These are phyloP conservation scores for Neoscelio sp. DNA, from an alignment of 2,888 invertebrate species.

Conservation along the genomic window DNA sequence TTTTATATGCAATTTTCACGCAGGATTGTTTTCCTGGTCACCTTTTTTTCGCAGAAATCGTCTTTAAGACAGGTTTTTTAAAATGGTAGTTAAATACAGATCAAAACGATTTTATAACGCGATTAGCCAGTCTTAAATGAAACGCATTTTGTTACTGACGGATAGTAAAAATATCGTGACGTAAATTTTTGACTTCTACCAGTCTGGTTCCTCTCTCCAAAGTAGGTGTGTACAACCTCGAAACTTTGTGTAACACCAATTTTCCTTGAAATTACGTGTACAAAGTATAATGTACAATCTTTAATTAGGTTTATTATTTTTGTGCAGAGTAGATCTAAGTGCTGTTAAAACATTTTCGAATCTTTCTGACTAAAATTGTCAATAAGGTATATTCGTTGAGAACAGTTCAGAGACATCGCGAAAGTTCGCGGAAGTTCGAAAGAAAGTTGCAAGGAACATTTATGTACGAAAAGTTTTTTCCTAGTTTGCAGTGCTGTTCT, in stretches of 20 bases:
- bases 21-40: no score
- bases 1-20: slow-evolving; percentile 20
- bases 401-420: neutral
- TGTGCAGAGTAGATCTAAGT: no score
- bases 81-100: slow-evolving; percentile 60
- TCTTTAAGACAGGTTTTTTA: slow-evolving; percentile 19
- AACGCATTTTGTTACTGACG: no score
- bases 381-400: neutral
- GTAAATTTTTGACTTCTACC: slow-evolving; percentile 41
- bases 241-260: slow-evolving; percentile 22
- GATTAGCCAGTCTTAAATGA: neutral
- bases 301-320: no score
- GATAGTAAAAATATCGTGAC: no score
- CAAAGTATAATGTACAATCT: no score
- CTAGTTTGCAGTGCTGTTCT: neutral
- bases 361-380: slow-evolving; percentile 1
- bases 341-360: slow-evolving; percentile 5
- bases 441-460: neutral
- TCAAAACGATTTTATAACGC: slow-evolving; percentile 49
- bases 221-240: slow-evolving; percentile 28
- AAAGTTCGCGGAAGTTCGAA: neutral
- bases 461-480: neutral
- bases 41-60: slow-evolving; percentile 20
- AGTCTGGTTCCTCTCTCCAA: neutral
- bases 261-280: no score